Percentiles rank a stretch among this genome's conserved stretches.
Conservation (phyloP, 2,113 vertebrate genomes). For the Notarius lentiginosus region DNA sequence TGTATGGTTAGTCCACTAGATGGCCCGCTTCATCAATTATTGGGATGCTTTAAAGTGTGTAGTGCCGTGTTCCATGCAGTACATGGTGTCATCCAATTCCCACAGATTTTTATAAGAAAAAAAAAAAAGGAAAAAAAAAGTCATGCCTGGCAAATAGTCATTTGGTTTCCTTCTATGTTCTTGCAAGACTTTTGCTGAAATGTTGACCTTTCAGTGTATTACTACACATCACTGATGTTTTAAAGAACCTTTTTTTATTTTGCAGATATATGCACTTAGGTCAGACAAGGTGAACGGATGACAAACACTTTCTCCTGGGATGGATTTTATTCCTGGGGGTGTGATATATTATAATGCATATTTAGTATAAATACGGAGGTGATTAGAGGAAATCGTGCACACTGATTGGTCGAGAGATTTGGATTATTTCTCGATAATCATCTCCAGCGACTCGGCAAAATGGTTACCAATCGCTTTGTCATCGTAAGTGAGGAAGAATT, state of each 20-base stretch:
- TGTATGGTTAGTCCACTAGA: slow-evolving; percentile 38
- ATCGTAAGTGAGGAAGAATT: no score
- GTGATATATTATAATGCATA: background rate
- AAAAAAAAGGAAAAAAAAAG: background rate
- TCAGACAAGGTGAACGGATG: background rate
- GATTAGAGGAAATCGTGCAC: no score
- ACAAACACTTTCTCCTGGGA: background rate
- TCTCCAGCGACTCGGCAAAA: no score
- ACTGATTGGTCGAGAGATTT: no score
- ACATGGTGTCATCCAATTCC: slow-evolving; percentile 14
- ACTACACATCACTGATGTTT: background rate
- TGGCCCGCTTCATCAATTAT: slow-evolving; percentile 23
- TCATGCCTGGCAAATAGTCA: background rate
- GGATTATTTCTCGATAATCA: no score
- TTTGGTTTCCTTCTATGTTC: background rate
- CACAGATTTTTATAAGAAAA: background rate
- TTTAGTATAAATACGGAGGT: background rate
- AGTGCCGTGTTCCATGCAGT: background rate
- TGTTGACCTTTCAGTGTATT: background rate
- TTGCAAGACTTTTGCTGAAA: background rate
- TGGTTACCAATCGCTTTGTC: no score
- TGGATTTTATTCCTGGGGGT: background rate
- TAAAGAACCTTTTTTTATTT: background rate
- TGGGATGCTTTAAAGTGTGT: background rate
- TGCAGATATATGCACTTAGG: background rate